A percentile compares a stretch with the other conserved stretches of the same genome.
Evolutionary conservation across 1,140 invertebrate species (phyloP).

Genomic region (Leptopilina boulardi): DNA sequence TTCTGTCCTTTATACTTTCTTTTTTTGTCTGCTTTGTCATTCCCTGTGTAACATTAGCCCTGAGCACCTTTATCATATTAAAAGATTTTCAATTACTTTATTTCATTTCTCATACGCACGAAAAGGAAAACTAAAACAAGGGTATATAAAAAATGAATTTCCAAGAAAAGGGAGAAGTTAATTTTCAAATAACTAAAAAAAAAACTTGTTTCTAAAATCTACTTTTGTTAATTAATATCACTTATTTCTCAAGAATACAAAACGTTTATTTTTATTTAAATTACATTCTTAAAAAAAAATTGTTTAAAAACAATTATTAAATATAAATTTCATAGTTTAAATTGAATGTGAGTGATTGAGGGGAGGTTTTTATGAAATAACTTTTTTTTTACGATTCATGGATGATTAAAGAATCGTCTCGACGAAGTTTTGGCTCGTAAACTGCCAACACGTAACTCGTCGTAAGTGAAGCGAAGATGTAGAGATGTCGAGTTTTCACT

Average conservation of each 20-base stretch:
- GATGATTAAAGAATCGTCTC: slow-evolving; percentile 24
- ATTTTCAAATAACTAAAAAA: neutral
- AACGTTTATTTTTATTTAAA: no score
- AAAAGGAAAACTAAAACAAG: neutral
- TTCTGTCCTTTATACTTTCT: slow-evolving; percentile 36
- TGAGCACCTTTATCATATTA: neutral
- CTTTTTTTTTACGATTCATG: slow-evolving; percentile 15
- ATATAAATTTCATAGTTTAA: neutral
- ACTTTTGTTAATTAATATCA: no score
- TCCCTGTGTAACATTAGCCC: neutral
- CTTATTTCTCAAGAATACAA: no score
- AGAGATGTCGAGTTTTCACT: slow-evolving; percentile 33
- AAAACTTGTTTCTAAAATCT: no score
- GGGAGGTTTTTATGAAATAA: neutral
- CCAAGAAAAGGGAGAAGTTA: neutral
- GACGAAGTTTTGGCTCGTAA: slow-evolving; percentile 19
- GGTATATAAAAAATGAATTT: neutral
- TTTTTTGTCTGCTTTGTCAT: slow-evolving; percentile 5
- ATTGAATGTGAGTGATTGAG: neutral
- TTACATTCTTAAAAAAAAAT: neutral
- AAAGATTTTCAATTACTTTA: slow-evolving; percentile 27
- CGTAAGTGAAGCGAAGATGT: slow-evolving; percentile 25
- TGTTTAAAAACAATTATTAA: neutral
- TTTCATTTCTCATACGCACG: neutral
- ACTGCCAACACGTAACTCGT: slow-evolving; percentile 13